Evolutionary conservation across 2,797 vertebrate genomes (phyloP).

Genomic region (Gambusia yucatana): DNA sequence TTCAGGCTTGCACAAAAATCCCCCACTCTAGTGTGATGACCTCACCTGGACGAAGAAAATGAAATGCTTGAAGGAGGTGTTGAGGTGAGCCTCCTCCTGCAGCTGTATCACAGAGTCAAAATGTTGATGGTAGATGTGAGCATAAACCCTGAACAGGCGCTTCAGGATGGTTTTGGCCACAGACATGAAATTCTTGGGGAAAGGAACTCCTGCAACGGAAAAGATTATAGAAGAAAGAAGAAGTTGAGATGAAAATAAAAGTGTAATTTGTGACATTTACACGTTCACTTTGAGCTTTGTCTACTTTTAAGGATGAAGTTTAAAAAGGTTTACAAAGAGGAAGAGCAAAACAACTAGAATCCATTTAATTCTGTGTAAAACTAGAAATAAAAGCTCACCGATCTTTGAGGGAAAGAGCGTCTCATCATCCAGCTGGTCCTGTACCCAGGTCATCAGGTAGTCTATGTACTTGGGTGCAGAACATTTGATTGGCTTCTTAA

Average conservation of each 20-base stretch:
- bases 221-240: constrained; percentile 21
- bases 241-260: constrained; percentile 14
- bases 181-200: constrained; percentile 97
- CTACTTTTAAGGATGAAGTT: background rate
- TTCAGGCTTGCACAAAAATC: background rate
- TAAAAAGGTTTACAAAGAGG: background rate
- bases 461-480: constrained; percentile 97
- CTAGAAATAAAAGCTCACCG: constrained; percentile 76
- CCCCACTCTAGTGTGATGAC: background rate
- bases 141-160: constrained; percentile 94
- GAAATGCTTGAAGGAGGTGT: constrained; percentile 99
- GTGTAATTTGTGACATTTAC: background rate
- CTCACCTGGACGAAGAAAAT: constrained; percentile 97
- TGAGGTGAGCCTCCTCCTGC: constrained; percentile 97
- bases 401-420: constrained; percentile 97
- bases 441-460: constrained; percentile 98
- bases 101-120: constrained; percentile 97
- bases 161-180: constrained; percentile 98
- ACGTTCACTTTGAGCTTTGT: background rate
- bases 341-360: background rate
- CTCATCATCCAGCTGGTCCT: constrained; percentile 97
- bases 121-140: constrained; percentile 98
- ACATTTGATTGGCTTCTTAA: constrained; percentile 97
- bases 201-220: constrained; percentile 87
- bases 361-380: background rate